Evolutionary conservation across 2,113 vertebrate species (phyloP).

Genomic region (Parus major): DNA sequence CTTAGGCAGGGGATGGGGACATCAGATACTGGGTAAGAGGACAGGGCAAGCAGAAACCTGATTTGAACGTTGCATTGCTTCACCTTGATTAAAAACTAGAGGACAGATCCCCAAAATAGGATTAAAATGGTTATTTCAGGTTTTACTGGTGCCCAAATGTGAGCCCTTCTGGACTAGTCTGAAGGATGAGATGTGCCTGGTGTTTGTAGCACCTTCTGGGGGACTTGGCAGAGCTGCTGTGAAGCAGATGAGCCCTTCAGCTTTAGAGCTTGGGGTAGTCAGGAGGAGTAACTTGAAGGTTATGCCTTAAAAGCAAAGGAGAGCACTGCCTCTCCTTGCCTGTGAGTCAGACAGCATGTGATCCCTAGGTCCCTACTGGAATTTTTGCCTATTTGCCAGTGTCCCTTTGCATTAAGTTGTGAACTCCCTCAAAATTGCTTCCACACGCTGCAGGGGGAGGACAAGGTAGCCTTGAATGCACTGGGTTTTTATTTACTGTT

Average conservation of each 20-base stretch:
- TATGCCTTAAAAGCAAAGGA: not conserved
- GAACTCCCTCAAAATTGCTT: not conserved
- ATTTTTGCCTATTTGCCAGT: not conserved
- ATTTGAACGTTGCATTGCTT: not conserved
- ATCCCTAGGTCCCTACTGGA: not conserved
- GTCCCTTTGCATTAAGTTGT: not conserved
- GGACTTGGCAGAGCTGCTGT: not conserved
- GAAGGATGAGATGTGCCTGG: not conserved
- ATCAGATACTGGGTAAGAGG: not conserved
- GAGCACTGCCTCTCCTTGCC: not conserved
- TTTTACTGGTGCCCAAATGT: not conserved
- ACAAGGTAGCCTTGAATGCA: fast-evolving
- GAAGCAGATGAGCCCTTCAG: not conserved
- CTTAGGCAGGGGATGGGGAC: not conserved
- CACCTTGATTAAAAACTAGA: not conserved
- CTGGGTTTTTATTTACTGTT: not conserved
- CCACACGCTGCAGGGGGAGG: not conserved
- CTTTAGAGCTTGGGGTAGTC: not conserved
- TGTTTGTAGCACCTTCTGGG: not conserved
- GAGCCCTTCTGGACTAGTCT: not conserved
- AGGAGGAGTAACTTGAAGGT: not conserved
- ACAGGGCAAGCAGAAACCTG: not conserved
- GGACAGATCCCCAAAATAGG: not conserved
- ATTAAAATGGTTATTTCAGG: not conserved
- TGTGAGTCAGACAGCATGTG: not conserved